These are phyloP conservation scores for Glomeris marginata DNA, from an alignment of 2,888 invertebrate genomes.

Conservation along the genomic window DNA sequence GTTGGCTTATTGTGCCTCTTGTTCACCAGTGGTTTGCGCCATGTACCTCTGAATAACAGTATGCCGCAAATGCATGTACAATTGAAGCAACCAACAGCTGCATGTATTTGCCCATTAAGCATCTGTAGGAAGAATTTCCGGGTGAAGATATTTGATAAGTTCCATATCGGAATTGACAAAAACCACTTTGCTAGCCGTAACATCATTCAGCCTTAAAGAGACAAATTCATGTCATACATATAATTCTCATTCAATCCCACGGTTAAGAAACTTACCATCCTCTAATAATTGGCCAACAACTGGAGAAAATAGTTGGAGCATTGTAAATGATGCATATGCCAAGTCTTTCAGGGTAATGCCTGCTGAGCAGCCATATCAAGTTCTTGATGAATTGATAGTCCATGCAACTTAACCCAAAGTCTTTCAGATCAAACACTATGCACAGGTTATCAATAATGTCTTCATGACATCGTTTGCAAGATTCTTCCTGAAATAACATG, in stretches of 20 bases:
- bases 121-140: conserved; percentile 50
- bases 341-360: conserved; percentile 61
- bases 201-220: conserved; percentile 51
- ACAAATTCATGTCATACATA: background rate
- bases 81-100: too few relatives aligned
- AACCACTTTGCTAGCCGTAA: conserved; percentile 57
- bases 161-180: conserved; percentile 54
- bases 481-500: conserved; percentile 43
- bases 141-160: conserved; percentile 56
- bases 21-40: too few relatives aligned
- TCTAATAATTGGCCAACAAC: conserved; percentile 61
- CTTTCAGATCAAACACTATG: conserved; percentile 60
- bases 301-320: conserved; percentile 55
- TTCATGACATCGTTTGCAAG: conserved; percentile 60
- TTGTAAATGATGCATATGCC: conserved; percentile 61
- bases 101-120: conserved; percentile 2
- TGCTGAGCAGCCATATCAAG: conserved; percentile 57
- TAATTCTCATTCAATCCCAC: background rate
- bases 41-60: too few relatives aligned
- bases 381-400: conserved; percentile 66
- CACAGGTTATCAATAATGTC: conserved; percentile 63
- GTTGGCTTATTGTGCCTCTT: too few relatives aligned
- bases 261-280: conserved; percentile 41
- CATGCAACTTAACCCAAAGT: conserved; percentile 59
- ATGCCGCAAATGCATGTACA: too few relatives aligned